Conservation (phyloP, 1,140 invertebrate species). For the Gerris buenoi region DNA sequence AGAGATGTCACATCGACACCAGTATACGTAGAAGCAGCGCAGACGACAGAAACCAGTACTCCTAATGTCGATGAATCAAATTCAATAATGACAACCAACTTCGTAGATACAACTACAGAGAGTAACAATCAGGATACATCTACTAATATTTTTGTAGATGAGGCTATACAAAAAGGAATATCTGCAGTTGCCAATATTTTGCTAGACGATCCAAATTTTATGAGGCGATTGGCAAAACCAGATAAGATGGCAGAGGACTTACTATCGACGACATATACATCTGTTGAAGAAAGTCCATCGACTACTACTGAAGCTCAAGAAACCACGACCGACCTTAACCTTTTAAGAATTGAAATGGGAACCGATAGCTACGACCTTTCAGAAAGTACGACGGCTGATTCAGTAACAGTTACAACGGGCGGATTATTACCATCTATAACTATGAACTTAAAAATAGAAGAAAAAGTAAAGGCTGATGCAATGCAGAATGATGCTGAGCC, state of each 20-base stretch:
- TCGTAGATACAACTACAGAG: constrained; percentile 9
- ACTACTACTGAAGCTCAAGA: constrained; percentile 9
- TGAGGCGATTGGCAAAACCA: not conserved
- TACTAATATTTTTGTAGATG: constrained; percentile 17
- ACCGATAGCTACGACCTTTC: constrained; percentile 13
- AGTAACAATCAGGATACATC: constrained; percentile 15
- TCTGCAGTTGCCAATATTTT: constrained; percentile 24
- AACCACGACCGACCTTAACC: not conserved
- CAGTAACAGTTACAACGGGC: constrained; percentile 8
- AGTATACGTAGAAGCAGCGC: not conserved
- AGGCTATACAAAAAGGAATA: constrained; percentile 20
- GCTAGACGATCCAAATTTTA: constrained; percentile 11
- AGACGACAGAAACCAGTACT: not conserved
- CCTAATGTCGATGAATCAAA: not conserved
- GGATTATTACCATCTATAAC: constrained; percentile 16
- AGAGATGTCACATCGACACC: not conserved
- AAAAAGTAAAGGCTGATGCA: too few species aligned
- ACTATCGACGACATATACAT: constrained; percentile 13
- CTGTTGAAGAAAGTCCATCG: constrained; percentile 2
- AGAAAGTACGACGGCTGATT: constrained; percentile 11
- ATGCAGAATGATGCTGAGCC: constrained; percentile 1
- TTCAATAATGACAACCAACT: not conserved
- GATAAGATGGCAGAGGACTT: constrained; percentile 3
- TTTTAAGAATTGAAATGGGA: not conserved
- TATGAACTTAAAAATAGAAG: constrained; percentile 7